A percentile compares a stretch with the other conserved stretches of the same genome.
These are phyloP conservation scores for Pelobates cultripes DNA, from an alignment of 2,797 vertebrate genomes.

Conservation along the genomic window DNA sequence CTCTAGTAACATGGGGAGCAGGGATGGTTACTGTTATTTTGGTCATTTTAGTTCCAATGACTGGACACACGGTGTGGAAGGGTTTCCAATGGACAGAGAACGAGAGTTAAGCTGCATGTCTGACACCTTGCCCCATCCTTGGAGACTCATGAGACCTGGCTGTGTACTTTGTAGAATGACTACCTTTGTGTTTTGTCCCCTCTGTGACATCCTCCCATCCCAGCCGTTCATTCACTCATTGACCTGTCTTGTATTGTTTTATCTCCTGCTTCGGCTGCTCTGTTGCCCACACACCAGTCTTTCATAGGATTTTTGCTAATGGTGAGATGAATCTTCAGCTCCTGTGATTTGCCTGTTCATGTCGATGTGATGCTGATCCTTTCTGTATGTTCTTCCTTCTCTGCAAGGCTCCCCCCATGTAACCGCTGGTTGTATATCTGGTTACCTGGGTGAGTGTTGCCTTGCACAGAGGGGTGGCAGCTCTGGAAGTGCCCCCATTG, in stretches of 20 bases:
- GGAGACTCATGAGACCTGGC: neutral
- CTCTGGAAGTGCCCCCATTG: neutral
- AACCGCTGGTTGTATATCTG: neutral
- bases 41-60: no score
- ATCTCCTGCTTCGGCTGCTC: constrained; percentile 81
- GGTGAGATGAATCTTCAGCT: constrained; percentile 76
- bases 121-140: neutral
- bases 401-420: constrained; percentile 24
- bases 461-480: constrained; percentile 17
- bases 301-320: constrained; percentile 88
- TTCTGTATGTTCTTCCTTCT: neutral
- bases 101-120: neutral
- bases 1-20: no score
- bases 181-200: constrained; percentile 48
- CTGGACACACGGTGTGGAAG: neutral
- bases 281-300: constrained; percentile 77
- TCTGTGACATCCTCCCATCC: constrained; percentile 59
- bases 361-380: constrained; percentile 26
- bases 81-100: no score
- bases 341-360: constrained; percentile 66
- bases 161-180: constrained; percentile 50
- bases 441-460: constrained; percentile 26
- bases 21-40: no score
- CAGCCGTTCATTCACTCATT: constrained; percentile 75
- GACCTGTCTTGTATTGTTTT: constrained; percentile 74